Conservation (phyloP, 2,797 vertebrate genomes). For the Hippoglossus hippoglossus region DNA sequence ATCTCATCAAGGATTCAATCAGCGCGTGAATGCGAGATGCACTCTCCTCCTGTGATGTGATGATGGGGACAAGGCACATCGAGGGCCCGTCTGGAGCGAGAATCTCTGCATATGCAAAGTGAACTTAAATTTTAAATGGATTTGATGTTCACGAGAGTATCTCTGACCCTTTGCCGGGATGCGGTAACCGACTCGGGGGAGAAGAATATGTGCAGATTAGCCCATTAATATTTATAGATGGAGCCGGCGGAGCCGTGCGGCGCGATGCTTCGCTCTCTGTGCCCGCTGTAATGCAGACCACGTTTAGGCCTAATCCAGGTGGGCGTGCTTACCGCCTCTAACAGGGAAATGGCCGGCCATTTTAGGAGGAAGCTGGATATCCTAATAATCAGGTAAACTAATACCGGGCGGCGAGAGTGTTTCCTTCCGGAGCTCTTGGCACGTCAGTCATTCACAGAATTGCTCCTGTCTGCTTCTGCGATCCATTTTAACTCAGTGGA, state of each 20-base stretch:
- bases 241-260: constrained; percentile 48
- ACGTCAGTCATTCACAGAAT: constrained; percentile 81
- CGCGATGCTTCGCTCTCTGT: constrained; percentile 14
- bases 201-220: constrained; percentile 65
- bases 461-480: constrained; percentile 83
- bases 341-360: constrained; percentile 66
- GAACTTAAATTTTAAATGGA: constrained; percentile 74
- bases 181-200: constrained; percentile 29
- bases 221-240: constrained; percentile 75
- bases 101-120: constrained; percentile 91
- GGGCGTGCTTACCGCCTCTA: constrained; percentile 56
- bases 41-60: constrained; percentile 67
- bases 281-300: constrained; percentile 41
- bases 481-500: constrained; percentile 85
- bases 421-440: constrained; percentile 87
- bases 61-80: constrained; percentile 47
- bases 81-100: constrained; percentile 58
- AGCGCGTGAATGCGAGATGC: constrained; percentile 75
- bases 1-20: constrained; percentile 88
- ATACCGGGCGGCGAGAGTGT: constrained; percentile 86
- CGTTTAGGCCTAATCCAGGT: constrained; percentile 59
- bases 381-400: constrained; percentile 94
- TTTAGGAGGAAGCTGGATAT: constrained; percentile 82
- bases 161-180: constrained; percentile 55
- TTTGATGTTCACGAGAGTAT: constrained; percentile 64